Evolutionary conservation across 2,888 invertebrate species (phyloP), one percentile per base, ranked within the genome.

Genomic region (Aspidiotus destructor): DNA sequence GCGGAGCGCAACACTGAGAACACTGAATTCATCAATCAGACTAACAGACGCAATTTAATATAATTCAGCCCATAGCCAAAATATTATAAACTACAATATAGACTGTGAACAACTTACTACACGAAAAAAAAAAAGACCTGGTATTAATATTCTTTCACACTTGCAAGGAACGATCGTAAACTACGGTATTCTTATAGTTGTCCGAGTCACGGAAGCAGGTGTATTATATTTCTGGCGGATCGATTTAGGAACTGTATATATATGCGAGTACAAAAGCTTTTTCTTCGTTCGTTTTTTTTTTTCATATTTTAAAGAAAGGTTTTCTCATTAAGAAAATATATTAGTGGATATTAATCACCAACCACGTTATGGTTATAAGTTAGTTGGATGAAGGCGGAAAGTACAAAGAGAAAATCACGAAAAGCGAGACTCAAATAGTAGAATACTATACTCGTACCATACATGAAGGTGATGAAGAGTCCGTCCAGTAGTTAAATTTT

Each of bases 291-390:
- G 13, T 7, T 44, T 62, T 48, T 48, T 41, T n/a, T 41, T 48
- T 16, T 48, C 13, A 10, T 16, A 17, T 15, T 62, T 16, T 15
- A 48, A 58, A 11, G 16, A 58, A 58, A 40, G 13, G 8, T 60
- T 67, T 67, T 67, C 67, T 67, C 67, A 67, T 67, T 67, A 67
- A 67, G 67, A 67, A 67, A 40, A 67, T 52, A 67, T 58, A 67
- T 67, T 67, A 67, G 11, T 58, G 9, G 9, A 60, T 60, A 67
- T 67, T 67, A 67, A 67, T 67, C 67, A 67, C 57, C 63, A 48
- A 11, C 58, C 28, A 28, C 28, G 40, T 17, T 16, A 40, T 40
- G 40, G 58, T 58, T 58, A 58, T 58, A 58, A 58, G 40, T 58
- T 28, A 13, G 13, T 28, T 40, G 58, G n/a, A 48, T n/a, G 48